These are phyloP conservation scores for Cheirogaleus medius DNA, from an alignment of 2,113 vertebrate genomes.

Conservation along the genomic window DNA sequence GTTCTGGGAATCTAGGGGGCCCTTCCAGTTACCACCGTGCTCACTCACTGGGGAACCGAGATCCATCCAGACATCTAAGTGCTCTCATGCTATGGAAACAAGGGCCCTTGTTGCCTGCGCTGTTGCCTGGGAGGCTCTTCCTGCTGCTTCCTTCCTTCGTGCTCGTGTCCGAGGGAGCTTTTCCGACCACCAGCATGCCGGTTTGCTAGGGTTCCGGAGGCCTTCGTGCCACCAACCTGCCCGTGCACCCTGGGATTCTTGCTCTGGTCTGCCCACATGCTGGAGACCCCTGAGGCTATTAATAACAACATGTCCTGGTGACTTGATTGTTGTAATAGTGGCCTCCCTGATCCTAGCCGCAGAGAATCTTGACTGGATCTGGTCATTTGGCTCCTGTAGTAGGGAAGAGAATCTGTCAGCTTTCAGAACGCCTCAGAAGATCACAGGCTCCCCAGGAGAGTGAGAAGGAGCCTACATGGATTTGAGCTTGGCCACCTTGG, in stretches of 20 bases:
- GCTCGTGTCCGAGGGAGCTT: not conserved
- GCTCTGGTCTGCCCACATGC: accelerated
- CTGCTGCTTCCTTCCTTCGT: not conserved
- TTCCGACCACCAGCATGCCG: accelerated
- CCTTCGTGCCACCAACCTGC: not conserved
- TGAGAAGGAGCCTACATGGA: not conserved
- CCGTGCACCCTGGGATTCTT: accelerated
- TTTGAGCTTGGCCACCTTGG: not conserved
- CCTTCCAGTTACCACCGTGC: not conserved
- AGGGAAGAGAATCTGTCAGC: not conserved
- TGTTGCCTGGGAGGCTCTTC: not conserved
- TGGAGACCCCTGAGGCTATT: not conserved
- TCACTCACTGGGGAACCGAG: not conserved
- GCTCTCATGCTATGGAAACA: not conserved
- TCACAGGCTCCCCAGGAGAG: not conserved
- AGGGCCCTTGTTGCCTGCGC: not conserved
- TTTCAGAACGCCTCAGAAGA: not conserved
- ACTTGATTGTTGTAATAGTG: not conserved
- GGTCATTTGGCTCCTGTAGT: not conserved
- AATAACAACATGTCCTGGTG: not conserved
- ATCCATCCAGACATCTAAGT: not conserved
- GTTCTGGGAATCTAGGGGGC: not conserved
- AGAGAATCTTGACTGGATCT: accelerated
- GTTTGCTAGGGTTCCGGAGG: not conserved
- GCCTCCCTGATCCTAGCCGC: not conserved